Conservation (phyloP, 2,113 vertebrate genomes). For the Colaptes auratus region DNA sequence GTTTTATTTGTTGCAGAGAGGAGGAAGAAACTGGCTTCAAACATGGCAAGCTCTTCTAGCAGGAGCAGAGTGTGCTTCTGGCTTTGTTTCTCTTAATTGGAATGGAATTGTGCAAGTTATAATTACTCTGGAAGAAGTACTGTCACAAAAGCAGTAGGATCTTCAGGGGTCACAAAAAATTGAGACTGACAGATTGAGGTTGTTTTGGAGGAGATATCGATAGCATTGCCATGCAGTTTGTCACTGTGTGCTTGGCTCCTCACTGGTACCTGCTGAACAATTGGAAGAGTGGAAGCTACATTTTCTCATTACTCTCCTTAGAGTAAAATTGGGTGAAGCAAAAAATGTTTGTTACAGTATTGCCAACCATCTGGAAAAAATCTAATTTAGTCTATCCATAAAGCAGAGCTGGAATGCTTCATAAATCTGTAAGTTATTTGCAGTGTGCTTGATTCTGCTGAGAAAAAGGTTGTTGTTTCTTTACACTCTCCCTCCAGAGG, state of each 20-base stretch:
- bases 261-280: not conserved
- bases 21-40: not conserved
- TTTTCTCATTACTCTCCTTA: not conserved
- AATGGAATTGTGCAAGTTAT: slow-evolving; percentile 43
- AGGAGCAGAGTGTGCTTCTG: not conserved
- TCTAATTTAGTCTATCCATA: not conserved
- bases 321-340: not conserved
- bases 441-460: not conserved
- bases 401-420: not conserved
- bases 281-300: not conserved
- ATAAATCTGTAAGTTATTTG: slow-evolving; percentile 3
- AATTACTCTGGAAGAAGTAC: slow-evolving; percentile 34
- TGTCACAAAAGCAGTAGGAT: slow-evolving; percentile 9
- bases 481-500: not conserved
- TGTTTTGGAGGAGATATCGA: not conserved
- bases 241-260: not conserved
- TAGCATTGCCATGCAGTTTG: not conserved
- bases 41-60: not conserved
- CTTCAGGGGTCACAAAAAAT: slow-evolving; percentile 31
- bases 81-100: slow-evolving; percentile 59
- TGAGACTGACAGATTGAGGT: slow-evolving; percentile 50
- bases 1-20: not conserved
- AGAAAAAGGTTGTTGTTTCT: not conserved
- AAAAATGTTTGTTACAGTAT: not conserved
- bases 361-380: slow-evolving; percentile 46